phyloP scores from a whole-genome alignment of 2,888 invertebrate genomes.

The Metallyticus violacea region DNA sequence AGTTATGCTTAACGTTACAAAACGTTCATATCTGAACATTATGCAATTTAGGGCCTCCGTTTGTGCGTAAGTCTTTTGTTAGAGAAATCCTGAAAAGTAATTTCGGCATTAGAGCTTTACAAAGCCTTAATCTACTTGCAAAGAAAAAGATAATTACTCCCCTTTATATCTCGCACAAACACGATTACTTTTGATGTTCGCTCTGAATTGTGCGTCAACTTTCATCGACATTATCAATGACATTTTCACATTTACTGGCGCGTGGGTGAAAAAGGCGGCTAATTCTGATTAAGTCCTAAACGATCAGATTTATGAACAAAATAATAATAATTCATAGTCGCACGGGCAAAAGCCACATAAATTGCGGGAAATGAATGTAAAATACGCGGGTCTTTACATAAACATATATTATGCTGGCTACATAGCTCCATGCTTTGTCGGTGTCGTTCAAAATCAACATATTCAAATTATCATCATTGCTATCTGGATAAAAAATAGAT shows the following conservation, averaged over 20 bases:
- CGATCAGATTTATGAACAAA: background rate
- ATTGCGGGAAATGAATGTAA: background rate
- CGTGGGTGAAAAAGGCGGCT: background rate
- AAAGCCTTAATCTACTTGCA: background rate
- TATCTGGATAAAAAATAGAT: no score
- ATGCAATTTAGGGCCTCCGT: no score
- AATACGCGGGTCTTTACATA: no score
- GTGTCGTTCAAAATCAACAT: no score
- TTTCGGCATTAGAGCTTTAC: background rate
- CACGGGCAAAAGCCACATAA: background rate
- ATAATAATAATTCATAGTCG: background rate
- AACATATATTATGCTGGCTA: background rate
- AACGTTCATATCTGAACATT: no score
- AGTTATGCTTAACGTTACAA: no score
- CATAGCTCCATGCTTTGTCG: background rate
- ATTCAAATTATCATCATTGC: no score
- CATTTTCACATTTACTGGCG: no score
- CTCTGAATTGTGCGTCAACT: background rate
- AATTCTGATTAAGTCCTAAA: background rate
- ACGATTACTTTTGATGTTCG: background rate
- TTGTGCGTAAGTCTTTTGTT: no score
- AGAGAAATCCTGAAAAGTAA: background rate
- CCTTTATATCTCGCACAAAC: background rate
- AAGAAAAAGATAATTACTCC: background rate
- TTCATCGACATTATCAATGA: background rate